These are phyloP conservation scores for Tamias sibiricus DNA, from an alignment of 2,113 vertebrate genomes.

Conservation along the genomic window DNA sequence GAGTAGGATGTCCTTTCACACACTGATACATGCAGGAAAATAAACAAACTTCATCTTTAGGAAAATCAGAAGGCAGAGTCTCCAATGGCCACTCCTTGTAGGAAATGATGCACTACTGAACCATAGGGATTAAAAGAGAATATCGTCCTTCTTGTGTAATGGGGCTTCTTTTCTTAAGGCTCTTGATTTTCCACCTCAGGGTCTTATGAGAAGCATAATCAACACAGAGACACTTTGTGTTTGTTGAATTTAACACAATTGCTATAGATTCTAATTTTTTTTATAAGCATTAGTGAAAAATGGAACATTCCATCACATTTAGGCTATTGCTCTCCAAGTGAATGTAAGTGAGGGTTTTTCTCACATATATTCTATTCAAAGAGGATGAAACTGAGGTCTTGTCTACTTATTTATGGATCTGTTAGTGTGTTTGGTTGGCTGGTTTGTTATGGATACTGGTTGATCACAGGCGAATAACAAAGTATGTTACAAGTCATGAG, in stretches of 20 bases:
- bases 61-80: conserved; percentile 13
- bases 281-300: neutral
- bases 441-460: neutral
- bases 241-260: neutral
- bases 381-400: neutral
- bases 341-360: conserved; percentile 24
- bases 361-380: neutral
- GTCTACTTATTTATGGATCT: neutral
- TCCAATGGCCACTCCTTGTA: neutral
- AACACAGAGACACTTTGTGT: neutral
- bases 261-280: neutral
- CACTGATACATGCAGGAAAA: neutral
- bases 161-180: neutral
- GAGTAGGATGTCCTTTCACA: neutral
- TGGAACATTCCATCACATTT: neutral
- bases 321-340: neutral
- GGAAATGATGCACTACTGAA: neutral
- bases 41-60: conserved; percentile 19
- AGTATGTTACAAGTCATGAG: neutral
- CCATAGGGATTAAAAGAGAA: conserved; percentile 1
- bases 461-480: neutral
- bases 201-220: neutral
- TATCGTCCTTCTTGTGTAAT: neutral
- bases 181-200: neutral
- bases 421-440: neutral